Percentiles rank a stretch among this genome's conserved stretches.
Conservation (phyloP, 1,140 invertebrate species). For the Lepidurus couesii region DNA sequence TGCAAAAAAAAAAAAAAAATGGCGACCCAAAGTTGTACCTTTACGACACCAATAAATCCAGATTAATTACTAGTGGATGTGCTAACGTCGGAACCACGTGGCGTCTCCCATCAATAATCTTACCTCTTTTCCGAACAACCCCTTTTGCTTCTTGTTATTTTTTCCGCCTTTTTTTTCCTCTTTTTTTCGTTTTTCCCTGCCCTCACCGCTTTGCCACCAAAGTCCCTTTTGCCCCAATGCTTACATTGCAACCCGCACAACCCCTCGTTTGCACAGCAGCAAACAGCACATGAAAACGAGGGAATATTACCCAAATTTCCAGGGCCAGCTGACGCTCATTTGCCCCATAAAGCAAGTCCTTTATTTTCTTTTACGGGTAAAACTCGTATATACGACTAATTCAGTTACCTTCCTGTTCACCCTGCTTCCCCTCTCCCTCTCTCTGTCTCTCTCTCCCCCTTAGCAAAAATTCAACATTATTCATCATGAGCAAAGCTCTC, state of each 20-base stretch:
- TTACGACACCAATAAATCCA: constrained; percentile 22
- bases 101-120: constrained; percentile 19
- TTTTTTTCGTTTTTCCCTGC: not conserved
- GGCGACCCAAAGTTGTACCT: constrained; percentile 2
- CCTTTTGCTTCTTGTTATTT: constrained; percentile 14
- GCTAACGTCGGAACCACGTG: constrained; percentile 20
- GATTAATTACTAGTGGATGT: constrained; percentile 19
- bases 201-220: too few species aligned
- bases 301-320: constrained; percentile 1
- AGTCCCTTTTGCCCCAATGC: not conserved
- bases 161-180: not conserved
- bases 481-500: not conserved
- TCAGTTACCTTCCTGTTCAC: constrained; percentile 17
- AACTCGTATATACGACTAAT: not conserved
- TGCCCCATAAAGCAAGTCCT: not conserved
- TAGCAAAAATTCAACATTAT: too few species aligned
- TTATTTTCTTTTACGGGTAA: not conserved
- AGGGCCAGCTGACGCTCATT: constrained; percentile 11
- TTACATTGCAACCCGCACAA: not conserved
- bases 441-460: too few species aligned
- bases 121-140: not conserved
- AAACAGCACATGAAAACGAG: not conserved
- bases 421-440: not conserved
- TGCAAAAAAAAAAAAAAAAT: not conserved
- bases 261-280: constrained; percentile 1